Evolutionary conservation across 2,797 vertebrate genomes (phyloP), one percentile per base, ranked within the genome.

Genomic region (Myiotriccus ornatus): DNA sequence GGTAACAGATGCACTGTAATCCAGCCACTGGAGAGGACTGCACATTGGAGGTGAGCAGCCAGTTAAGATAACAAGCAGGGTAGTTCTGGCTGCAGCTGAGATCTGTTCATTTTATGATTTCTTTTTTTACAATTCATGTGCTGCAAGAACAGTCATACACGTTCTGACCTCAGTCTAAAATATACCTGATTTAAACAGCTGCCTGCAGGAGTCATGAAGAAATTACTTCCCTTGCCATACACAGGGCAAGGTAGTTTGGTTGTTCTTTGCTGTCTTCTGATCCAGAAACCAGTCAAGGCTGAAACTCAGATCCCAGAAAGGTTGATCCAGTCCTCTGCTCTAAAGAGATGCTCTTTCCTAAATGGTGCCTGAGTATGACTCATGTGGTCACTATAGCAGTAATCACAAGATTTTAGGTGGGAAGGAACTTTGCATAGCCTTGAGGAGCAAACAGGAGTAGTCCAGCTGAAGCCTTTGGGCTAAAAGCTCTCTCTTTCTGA

Each of bases 1-100:
- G 18, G 41, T 76, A 28, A 64, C 69, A 47, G 44, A 32, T 41
- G 15, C 6, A 15, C 55, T n/a, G 14, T 60, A 55, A 68, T 63
- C 22, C 24, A 46, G 21, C 10, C 0, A 0, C 44, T 68, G 52
- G 28, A 44, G 20, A 5, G 30, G 22, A 37, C 49, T 34, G 15
- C 27, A 30, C 0, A 0, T 14, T 63, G 30, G 12, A 53, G 23
- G 14, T 75, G 27, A 64, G 17, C 17, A 47, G 12, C 18, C 24
- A 18, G 8, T 17, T 79, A 11, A 32, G 41, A 43, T 9, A 44
- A 35, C n/a, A 91, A 75, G n/a, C 17, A 17, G 7, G 1, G 37
- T 41, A 22, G 24, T 73, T 90, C 50, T 68, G 37, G 12, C 63
- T 52, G 14, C n/a, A 32, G 10, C 43, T 76, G 41, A 15, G 9